Percentiles rank a stretch among this genome's conserved stretches.
These are phyloP conservation scores for Pomacea maculata DNA, from an alignment of 1,140 invertebrate species.

Conservation along the genomic window DNA sequence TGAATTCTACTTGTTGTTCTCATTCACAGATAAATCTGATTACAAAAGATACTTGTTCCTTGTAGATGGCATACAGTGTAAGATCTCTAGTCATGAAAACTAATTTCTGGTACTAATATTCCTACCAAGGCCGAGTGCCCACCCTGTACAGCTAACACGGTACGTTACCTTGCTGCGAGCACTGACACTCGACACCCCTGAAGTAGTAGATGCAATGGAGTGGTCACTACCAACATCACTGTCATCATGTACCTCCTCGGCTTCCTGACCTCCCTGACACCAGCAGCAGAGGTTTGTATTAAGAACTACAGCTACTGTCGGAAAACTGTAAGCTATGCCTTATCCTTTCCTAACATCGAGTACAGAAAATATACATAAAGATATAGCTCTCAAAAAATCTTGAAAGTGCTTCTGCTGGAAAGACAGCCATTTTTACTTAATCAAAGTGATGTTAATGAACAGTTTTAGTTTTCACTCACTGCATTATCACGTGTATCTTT, in stretches of 20 bases:
- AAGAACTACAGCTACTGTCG: neutral
- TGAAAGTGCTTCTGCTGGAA: no score
- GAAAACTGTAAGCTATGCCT: neutral
- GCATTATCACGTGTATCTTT: no score
- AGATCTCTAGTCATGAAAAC: neutral
- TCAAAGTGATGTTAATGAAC: no score
- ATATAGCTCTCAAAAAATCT: no score
- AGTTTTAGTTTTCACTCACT: no score
- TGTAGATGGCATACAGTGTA: neutral
- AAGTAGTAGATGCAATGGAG: slow-evolving; percentile 35
- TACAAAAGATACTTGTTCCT: neutral
- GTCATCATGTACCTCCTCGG: slow-evolving; percentile 27
- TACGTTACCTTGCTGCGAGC: slow-evolving; percentile 38
- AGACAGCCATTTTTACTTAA: no score
- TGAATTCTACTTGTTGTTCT: neutral
- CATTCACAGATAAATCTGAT: neutral
- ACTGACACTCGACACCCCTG: slow-evolving; percentile 40
- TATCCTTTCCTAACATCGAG: no score
- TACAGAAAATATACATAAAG: no score
- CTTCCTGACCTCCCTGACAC: neutral
- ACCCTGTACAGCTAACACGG: neutral
- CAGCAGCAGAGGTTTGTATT: neutral
- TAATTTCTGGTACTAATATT: neutral
- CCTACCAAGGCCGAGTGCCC: neutral
- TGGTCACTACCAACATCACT: slow-evolving; percentile 46